Conservation (phyloP, 2,797 vertebrate species). For the Microcaecilia unicolor region DNA sequence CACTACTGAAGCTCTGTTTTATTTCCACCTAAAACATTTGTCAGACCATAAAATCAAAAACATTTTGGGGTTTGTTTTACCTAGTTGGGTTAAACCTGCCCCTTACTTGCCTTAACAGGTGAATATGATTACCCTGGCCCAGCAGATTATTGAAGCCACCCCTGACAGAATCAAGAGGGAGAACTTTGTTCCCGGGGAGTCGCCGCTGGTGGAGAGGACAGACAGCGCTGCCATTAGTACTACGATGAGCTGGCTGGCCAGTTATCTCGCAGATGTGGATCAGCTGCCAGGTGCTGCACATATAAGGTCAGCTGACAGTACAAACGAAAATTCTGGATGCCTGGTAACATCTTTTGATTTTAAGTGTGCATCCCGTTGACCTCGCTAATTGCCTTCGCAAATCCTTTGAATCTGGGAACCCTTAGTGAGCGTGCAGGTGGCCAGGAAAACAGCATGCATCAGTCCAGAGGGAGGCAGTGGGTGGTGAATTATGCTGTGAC, state of each 20-base stretch:
- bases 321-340: no score
- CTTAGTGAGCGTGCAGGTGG: no score
- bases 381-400: no score
- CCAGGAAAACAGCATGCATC: no score
- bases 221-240: conserved; percentile 77
- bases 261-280: conserved; percentile 92
- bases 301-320: conserved; percentile 78
- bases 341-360: no score
- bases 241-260: conserved; percentile 98
- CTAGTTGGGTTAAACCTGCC: background rate
- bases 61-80: background rate
- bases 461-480: no score
- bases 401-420: no score
- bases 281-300: conserved; percentile 87
- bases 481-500: no score
- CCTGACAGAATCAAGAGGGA: conserved; percentile 95
- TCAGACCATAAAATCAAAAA: no score
- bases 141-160: conserved; percentile 96
- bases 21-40: no score
- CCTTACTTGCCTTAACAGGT: conserved; percentile 49
- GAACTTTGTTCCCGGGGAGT: conserved; percentile 74
- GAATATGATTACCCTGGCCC: conserved; percentile 96
- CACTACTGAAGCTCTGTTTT: no score
- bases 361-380: no score
- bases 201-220: conserved; percentile 54